Base-by-base conservation (phyloP, 2,113 vertebrate species). In the Propithecus coquereli region DNA sequence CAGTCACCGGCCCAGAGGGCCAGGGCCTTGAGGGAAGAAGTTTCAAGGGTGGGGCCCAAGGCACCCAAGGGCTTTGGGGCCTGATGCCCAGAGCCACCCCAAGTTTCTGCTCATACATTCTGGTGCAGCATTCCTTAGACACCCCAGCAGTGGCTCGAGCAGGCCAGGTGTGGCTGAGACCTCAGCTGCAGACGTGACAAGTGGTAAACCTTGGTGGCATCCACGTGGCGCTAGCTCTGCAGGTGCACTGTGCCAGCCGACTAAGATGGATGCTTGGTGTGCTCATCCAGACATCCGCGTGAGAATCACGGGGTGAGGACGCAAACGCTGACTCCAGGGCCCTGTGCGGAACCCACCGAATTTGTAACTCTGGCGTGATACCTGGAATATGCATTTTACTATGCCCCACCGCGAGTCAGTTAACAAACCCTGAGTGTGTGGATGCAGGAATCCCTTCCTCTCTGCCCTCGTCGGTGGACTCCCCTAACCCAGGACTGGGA, bases 331-430 rank as follows among this genome's bases (percentile, higher is more conserved):
- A 16, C 5, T 45, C n/a, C 18, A 0, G 23, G 43, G 2, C 25
- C 37, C 50, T 1, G 0, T 0, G 14, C 43, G 13, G 47, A 20
- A 8, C 32, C 45, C 40, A 3, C 2, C 0, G 25, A 45, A 6
- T 32, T 47, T 14, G 45, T 1, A 5, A 10, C 57, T 13, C 23
- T 20, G 16, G 8, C 27, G 0, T 3, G 1, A 22, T 2, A 6
- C n/a, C 1, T 0, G 54, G 23, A 27, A 27, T 3, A 0, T 2
- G 18, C 23, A 0, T 52, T 32, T 73, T 57, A 20, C 17, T 63
- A 32, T 0, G 0, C 5, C 1, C 8, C n/a, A 10, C 70, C 1
- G 0, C 6, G 61, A 22, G 1, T 2, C 37, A 20, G 40, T 20
- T 3, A 45, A 7, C 54, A 27, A 57, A 6, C 22, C 34, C 8